Evolutionary conservation across 2,797 vertebrate species (phyloP).

Genomic region (Vultur gryphus): DNA sequence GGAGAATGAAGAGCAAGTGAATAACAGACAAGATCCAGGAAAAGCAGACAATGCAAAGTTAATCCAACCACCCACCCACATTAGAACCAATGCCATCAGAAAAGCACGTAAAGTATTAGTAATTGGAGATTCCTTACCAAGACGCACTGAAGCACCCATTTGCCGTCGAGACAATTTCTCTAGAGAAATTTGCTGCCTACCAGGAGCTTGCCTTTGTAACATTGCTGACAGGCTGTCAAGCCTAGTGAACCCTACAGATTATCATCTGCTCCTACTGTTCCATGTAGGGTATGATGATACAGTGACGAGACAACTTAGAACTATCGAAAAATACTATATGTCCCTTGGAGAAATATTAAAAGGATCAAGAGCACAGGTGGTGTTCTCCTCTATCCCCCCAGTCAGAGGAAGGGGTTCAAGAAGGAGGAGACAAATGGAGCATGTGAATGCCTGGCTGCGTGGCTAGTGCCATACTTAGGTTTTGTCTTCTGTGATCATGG

Average conservation of each 20-base stretch:
- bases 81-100: background rate
- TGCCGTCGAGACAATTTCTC: background rate
- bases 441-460: rapidly evolving
- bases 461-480: background rate
- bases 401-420: background rate
- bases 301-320: background rate
- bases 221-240: background rate
- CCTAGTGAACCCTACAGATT: background rate
- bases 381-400: background rate
- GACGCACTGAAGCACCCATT: background rate
- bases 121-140: background rate
- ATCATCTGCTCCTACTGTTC: background rate
- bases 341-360: background rate
- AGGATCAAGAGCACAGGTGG: background rate
- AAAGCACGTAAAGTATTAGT: background rate
- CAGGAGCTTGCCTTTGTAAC: background rate
- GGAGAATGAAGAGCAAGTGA: background rate
- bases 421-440: background rate
- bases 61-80: background rate
- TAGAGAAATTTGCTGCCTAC: background rate
- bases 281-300: background rate
- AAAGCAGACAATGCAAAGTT: background rate
- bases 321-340: background rate
- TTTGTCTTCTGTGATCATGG: background rate
- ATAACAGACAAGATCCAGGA: background rate